phyloP scores from a whole-genome alignment of 1,140 invertebrate genomes.

The Globodera rostochiensis region DNA sequence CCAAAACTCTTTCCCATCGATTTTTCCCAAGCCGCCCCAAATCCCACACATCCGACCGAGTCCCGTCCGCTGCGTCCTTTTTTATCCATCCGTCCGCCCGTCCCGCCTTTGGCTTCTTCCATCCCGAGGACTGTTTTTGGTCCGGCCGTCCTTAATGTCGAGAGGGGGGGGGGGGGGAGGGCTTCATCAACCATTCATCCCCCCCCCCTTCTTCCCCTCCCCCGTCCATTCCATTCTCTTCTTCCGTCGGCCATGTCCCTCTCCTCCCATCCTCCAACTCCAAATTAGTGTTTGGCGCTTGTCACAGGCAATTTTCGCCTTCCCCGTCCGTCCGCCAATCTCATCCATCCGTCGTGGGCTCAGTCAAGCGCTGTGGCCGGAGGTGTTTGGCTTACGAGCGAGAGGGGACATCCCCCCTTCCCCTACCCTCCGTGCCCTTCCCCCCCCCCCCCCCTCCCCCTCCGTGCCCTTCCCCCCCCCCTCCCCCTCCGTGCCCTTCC shows the following conservation, averaged over 20 bases:
- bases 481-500: no score
- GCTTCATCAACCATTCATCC: no score
- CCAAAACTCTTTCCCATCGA: background rate
- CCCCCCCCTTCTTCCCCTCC: background rate
- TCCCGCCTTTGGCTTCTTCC: background rate
- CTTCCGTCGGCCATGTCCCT: background rate
- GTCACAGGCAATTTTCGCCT: conserved; percentile 5
- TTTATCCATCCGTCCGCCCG: background rate
- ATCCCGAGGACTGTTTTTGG: background rate
- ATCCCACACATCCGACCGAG: background rate
- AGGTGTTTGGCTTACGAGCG: background rate
- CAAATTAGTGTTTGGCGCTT: conserved; percentile 14
- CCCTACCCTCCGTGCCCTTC: no score
- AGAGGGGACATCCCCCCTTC: no score
- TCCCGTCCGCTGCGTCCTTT: background rate
- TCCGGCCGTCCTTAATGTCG: background rate
- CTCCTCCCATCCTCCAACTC: background rate
- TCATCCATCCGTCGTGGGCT: background rate
- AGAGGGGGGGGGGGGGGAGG: no score
- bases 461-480: background rate
- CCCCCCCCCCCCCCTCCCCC: background rate
- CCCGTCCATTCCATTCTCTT: background rate
- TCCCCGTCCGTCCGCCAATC: background rate
- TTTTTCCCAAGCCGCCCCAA: background rate
- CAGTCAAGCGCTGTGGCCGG: background rate